Conservation (phyloP, 2,888 invertebrate species). For the Acanthococcus lagerstroemiae region DNA sequence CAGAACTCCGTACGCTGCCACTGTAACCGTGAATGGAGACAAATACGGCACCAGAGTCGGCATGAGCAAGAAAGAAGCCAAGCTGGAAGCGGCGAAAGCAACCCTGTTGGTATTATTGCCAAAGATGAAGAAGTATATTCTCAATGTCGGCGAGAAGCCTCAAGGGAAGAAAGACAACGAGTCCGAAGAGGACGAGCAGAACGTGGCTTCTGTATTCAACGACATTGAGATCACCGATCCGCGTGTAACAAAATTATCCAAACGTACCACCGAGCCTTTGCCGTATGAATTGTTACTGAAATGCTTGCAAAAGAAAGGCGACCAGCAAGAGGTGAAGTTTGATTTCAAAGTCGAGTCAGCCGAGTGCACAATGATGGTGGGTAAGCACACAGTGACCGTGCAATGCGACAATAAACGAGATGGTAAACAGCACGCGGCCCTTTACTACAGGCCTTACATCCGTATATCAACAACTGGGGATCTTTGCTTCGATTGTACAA, state of each 20-base stretch:
- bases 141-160: constrained; percentile 8
- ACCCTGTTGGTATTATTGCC: constrained; percentile 57
- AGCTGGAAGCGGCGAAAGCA: constrained; percentile 81
- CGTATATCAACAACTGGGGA: constrained; percentile 90
- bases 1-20: constrained; percentile 85
- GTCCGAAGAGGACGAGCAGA: constrained; percentile 10
- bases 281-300: constrained; percentile 89
- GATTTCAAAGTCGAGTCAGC: constrained; percentile 80
- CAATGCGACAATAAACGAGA: constrained; percentile 92
- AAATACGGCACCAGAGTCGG: constrained; percentile 91
- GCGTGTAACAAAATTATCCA: constrained; percentile 85
- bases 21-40: constrained; percentile 82
- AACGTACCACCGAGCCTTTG: constrained; percentile 89
- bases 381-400: constrained; percentile 80
- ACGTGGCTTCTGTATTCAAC: constrained; percentile 53
- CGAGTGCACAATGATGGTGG: constrained; percentile 88
- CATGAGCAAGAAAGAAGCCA: constrained; percentile 90
- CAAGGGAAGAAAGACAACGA: constrained; percentile 1
- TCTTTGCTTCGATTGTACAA: constrained; percentile 87
- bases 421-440: constrained; percentile 92
- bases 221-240: constrained; percentile 89
- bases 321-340: constrained; percentile 78
- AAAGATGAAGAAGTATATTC: constrained; percentile 16
- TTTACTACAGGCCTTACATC: constrained; percentile 77
- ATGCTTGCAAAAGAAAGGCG: constrained; percentile 86